Evolutionary conservation across 2,113 vertebrate species (phyloP), one percentile per base, ranked within the genome.

Genomic region (Sula dactylatra): DNA sequence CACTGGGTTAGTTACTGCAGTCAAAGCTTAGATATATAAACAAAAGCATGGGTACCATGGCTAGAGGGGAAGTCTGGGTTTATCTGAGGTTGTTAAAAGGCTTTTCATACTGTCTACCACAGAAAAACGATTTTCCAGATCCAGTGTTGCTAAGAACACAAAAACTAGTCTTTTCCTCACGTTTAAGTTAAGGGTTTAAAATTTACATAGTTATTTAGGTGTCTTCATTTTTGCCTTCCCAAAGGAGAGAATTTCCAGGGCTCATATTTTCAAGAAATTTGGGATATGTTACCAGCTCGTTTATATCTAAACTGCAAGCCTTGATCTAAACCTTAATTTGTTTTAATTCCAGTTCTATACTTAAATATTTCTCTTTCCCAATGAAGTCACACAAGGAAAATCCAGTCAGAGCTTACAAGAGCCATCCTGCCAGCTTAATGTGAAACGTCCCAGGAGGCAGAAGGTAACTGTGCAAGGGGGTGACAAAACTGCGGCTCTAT

Each of bases 1-100:
- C 76, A 9, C 67, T 86, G 56, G 36, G 22, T 70, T 88, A 78
- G 79, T 91, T 83, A 79, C 58, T 89, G 82, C 89, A 96, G 47
- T 96, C 72, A 64, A 38, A 85, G 55, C 62, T 86, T 85, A 94
- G 65, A 64, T 78, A 77, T 58, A 71, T 61, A 94, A 90, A 95
- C 42, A 91, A 90, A 87, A 84, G 38, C 29, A 42, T 52, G 27
- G 2, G 9, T 82, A 59, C 1, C 2, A 66, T 76, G 31, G 17
- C 90, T 94, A n/a, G 65, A 72, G 56, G 71, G 65, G n/a, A 88
- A 61, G 24, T 54, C 61, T 82, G 58, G 3, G 10, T 96, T 93
- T 94, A 58, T 91, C 38, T 81, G 55, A 80, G 47, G 22, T 78
- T 78, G 16, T 55, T 50, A 80, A 74, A 90, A 21, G 21, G 34